Evolutionary conservation across 2,888 invertebrate genomes (phyloP), one percentile per base, ranked within the genome.

Genomic region (Chouioia cunea): DNA sequence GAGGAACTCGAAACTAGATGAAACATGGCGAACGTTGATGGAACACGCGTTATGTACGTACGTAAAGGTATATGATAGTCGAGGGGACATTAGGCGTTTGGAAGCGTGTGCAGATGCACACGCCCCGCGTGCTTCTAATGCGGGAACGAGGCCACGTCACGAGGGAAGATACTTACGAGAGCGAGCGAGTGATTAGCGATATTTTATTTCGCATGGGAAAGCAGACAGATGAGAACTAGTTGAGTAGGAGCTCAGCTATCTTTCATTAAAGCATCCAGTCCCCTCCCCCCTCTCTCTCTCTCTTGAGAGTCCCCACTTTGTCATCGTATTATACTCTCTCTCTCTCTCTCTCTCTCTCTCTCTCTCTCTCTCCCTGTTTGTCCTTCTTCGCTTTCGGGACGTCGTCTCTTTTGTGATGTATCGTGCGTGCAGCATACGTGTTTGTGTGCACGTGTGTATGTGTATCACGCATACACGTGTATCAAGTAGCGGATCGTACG

Each of bases 131-230:
- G 46, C 18, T 16, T 22, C 12, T 4, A 22, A 20, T 62, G 57
- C 50, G 59, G 6, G 48, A 48, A 48, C 48, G 18, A 12, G 16
- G 48, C n/a, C 48, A 10, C n/a, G 4, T 18, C 48, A 18, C 48
- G 48, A 48, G 48, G 60, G 67, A 65, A 65, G 67, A 59, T 63
- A 70, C 73, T 84, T 81, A 82, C 79, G 78, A 79, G 76, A 73
- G 77, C 77, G 69, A 47, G 80, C 83, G 81, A 81, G 83, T 85
- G 84, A 85, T 85, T 85, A 85, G 85, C 83, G 81, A 85, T 85
- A 85, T 85, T 85, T 85, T 85, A 85, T 85, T 85, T 85, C 85
- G 81, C 85, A 85, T 85, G 85, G 85, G 85, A 85, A 85, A 84
- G 80, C 81, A 80, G 83, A 83, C 85, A 82, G 85, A 85, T 83